These are phyloP conservation scores for Lomographa bimaculata DNA, from an alignment of 2,888 invertebrate species.

Conservation along the genomic window DNA sequence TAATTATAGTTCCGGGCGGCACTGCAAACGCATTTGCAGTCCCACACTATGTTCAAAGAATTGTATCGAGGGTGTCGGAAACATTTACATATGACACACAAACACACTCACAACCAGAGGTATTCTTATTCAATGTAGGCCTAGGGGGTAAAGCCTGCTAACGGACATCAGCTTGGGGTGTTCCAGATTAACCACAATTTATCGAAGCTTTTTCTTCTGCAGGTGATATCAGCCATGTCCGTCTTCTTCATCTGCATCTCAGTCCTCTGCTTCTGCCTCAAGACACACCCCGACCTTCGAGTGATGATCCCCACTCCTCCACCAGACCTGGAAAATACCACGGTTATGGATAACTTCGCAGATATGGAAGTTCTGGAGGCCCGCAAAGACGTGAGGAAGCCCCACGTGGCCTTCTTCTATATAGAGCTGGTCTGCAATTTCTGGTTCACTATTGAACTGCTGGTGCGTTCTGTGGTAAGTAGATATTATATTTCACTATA, in stretches of 20 bases:
- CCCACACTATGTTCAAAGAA: no score
- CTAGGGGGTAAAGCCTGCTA: no score
- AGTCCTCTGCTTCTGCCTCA: slow-evolving; percentile 97
- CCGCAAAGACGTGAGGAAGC: slow-evolving; percentile 83
- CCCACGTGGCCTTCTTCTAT: slow-evolving; percentile 92
- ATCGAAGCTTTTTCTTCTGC: slow-evolving; percentile 48
- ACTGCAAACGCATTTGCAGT: no score
- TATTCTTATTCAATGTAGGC: no score
- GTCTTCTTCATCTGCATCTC: slow-evolving; percentile 98
- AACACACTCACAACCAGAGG: no score
- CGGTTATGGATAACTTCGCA: slow-evolving; percentile 33
- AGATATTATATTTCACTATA: no score
- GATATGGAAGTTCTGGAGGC: slow-evolving; percentile 41
- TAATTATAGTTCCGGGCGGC: no score
- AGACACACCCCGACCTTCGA: slow-evolving; percentile 95
- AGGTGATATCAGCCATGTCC: slow-evolving; percentile 95
- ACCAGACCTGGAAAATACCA: slow-evolving; percentile 37
- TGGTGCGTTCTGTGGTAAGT: slow-evolving; percentile 93
- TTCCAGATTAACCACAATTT: no score
- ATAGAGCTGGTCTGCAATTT: slow-evolving; percentile 97
- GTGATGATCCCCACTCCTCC: slow-evolving; percentile 71
- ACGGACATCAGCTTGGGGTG: no score
- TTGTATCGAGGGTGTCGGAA: no score
- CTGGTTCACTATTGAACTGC: slow-evolving; percentile 97
- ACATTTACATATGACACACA: no score